phyloP scores from a whole-genome alignment of 2,888 invertebrate genomes.

The Furcula furcula region DNA sequence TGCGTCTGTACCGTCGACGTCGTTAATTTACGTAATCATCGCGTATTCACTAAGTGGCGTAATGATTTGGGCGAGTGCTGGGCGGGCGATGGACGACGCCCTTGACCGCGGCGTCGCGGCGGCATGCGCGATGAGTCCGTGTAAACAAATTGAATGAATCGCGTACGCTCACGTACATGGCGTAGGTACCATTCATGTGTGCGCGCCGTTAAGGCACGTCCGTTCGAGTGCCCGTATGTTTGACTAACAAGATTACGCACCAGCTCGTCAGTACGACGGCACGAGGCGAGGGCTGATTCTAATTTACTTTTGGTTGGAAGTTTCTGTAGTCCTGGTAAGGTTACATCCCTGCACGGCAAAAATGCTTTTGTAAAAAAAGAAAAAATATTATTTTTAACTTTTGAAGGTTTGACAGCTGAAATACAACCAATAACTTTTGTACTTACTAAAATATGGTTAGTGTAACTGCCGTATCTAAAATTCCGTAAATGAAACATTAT shows the following conservation, averaged over 20 bases:
- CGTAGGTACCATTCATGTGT: conserved; percentile 74
- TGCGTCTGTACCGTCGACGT: conserved; percentile 13
- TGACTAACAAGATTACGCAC: conserved; percentile 56
- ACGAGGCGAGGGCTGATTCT: not conserved
- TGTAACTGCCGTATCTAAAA: too few relatives aligned
- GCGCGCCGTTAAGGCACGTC: conserved; percentile 68
- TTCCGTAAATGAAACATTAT: too few relatives aligned
- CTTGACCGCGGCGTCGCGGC: conserved; percentile 68
- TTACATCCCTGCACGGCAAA: too few relatives aligned
- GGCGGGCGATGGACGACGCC: conserved; percentile 67
- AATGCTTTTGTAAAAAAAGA: too few relatives aligned
- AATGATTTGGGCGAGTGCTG: conserved; percentile 38
- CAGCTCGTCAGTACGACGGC: not conserved
- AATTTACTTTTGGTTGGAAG: not conserved
- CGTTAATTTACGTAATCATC: conserved; percentile 28
- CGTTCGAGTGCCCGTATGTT: conserved; percentile 65
- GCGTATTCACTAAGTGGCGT: conserved; percentile 33
- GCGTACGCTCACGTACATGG: conserved; percentile 68
- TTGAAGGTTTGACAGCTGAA: too few relatives aligned
- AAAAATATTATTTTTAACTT: too few relatives aligned
- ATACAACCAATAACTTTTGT: too few relatives aligned
- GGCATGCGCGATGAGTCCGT: conserved; percentile 51
- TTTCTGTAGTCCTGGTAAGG: not conserved
- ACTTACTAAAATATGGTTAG: too few relatives aligned
- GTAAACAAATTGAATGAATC: conserved; percentile 79